Percentiles rank a stretch among this genome's conserved stretches.
Conservation (phyloP, 2,797 vertebrate species). For the Eupleurogrammus muticus region DNA sequence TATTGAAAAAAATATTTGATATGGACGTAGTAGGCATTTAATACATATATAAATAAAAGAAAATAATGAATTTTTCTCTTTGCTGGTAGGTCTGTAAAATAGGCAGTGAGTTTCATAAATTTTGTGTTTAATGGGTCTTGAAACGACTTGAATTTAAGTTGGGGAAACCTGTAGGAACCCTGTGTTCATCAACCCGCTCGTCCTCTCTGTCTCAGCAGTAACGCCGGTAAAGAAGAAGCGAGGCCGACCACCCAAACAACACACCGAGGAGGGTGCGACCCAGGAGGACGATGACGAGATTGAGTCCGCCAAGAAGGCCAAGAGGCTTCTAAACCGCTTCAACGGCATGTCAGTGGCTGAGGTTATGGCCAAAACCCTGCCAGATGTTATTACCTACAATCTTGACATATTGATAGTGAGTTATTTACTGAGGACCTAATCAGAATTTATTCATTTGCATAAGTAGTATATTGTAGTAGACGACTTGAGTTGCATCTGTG, state of each 20-base stretch:
- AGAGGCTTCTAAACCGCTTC: slow-evolving; percentile 94
- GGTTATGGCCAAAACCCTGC: slow-evolving; percentile 94
- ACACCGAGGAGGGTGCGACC: slow-evolving; percentile 62
- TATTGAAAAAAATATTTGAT: no score
- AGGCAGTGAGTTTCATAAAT: no score
- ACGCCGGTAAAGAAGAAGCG: slow-evolving; percentile 90
- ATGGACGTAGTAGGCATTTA: no score
- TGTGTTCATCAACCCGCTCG: neutral
- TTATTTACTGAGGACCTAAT: slow-evolving; percentile 31
- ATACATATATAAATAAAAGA: no score
- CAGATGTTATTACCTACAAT: slow-evolving; percentile 94
- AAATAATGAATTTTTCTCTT: no score
- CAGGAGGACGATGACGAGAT: slow-evolving; percentile 86
- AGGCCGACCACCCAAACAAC: slow-evolving; percentile 81
- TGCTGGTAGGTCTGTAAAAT: no score
- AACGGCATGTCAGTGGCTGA: slow-evolving; percentile 96
- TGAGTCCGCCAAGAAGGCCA: slow-evolving; percentile 90
- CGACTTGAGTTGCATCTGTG: neutral
- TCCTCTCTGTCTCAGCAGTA: slow-evolving; percentile 61
- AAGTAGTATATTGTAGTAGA: neutral
- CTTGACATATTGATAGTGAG: slow-evolving; percentile 98
- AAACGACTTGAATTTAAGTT: no score
- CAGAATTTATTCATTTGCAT: slow-evolving; percentile 1
- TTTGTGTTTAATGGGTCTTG: no score
- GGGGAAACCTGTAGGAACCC: no score